Percentiles rank a stretch among this genome's conserved stretches.
Evolutionary conservation across 2,113 vertebrate species (phyloP).

Genomic region (Nycticryphes semicollaris): DNA sequence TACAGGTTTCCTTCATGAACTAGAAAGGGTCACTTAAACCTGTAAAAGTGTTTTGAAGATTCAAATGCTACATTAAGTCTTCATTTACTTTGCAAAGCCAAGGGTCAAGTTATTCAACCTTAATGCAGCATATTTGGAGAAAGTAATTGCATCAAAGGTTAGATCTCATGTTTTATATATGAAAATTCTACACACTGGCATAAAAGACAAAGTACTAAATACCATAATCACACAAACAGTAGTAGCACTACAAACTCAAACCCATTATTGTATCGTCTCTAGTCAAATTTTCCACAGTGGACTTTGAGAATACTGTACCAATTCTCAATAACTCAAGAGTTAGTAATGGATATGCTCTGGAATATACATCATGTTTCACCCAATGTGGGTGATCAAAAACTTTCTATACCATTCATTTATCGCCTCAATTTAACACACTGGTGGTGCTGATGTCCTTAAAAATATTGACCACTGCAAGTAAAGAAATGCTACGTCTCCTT

Average conservation of each 20-base stretch:
- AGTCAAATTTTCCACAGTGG: neutral
- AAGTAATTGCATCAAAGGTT: neutral
- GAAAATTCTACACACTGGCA: neutral
- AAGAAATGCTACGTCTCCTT: neutral
- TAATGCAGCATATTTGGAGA: neutral
- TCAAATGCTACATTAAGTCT: neutral
- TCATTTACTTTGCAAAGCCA: neutral
- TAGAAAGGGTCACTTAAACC: neutral
- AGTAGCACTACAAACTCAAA: slow-evolving; percentile 29
- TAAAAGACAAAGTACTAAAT: neutral
- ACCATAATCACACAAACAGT: neutral
- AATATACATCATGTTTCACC: slow-evolving; percentile 47
- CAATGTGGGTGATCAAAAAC: slow-evolving; percentile 71
- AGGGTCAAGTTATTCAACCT: neutral
- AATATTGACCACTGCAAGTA: neutral
- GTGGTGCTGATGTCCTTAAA: neutral
- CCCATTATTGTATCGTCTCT: slow-evolving; percentile 7
- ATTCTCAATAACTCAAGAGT: neutral
- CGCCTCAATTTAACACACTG: neutral
- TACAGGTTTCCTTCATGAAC: neutral
- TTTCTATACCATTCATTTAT: neutral
- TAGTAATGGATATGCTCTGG: slow-evolving; percentile 32
- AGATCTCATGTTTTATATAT: neutral
- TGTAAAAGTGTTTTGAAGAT: neutral
- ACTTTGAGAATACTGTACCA: slow-evolving; percentile 1